Evolutionary conservation across 2,888 invertebrate genomes (phyloP), one percentile per base, ranked within the genome.

Genomic region (Kryphioiulus occultus): DNA sequence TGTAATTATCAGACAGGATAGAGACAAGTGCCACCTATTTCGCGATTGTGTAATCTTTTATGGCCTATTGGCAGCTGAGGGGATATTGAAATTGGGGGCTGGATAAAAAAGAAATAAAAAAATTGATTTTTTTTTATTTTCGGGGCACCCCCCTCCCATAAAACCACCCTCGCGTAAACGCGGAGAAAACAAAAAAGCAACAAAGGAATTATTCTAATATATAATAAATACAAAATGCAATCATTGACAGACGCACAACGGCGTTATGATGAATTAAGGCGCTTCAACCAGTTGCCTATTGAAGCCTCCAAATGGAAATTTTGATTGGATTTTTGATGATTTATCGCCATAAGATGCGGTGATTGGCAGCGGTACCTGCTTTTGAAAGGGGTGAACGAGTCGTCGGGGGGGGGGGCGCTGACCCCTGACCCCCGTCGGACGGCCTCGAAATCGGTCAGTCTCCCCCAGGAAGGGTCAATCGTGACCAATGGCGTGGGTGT

Each of bases 1-100:
- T 85, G 85, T 85, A 85, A 85, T 85, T 85, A 85, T 85, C 85
- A 59, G 59, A 59, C 59, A 59, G 22, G 59, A 59, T 59, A 59
- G 59, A 59, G 59, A 59, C 59, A 59, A 59, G n/a, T 59, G 59
- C 59, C 59, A 59, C 59, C 59, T 59, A 59, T 59, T 59, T 59
- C 59, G 59, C 59, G 22, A 59, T 59, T 59, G 59, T 59, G 59
- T 59, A 59, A 59, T 59, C 59, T 59, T 59, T 59, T 59, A 59
- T 59, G n/a, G 59, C 59, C 59, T 59, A 59, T 59, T 59, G 59
- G 59, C 59, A 59, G 59, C 59, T 59, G 59, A n/a, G 22, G 59
- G 59, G 59, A 59, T 59, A 59, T 59, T 59, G 59, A 59, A 59
- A 59, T 59, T 59, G 59, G 22, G 59, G 59, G 59, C 59, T 59